Evolutionary conservation across 2,888 invertebrate genomes (phyloP).

Genomic region (Acanthoscelides obtectus): DNA sequence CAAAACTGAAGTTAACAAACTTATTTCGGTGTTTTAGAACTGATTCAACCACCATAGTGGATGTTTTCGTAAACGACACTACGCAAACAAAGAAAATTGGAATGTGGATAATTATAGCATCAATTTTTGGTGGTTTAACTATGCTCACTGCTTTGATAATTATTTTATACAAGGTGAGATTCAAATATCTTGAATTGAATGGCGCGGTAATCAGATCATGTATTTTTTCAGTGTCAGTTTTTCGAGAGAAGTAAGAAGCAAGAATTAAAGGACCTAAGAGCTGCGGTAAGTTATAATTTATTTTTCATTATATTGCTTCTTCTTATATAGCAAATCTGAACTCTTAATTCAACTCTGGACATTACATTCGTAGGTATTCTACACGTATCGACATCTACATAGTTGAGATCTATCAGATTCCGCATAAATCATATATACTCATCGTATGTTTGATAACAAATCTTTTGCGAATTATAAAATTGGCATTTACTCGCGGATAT

Average conservation of each 20-base stretch:
- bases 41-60: conserved; percentile 35
- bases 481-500: no score
- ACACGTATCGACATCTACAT: no score
- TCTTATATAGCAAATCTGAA: no score
- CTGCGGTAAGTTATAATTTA: conserved; percentile 31
- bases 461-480: no score
- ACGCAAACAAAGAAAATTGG: conserved; percentile 31
- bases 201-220: neutral
- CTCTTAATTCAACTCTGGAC: no score
- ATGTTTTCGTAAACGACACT: conserved; percentile 41
- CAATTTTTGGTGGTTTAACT: conserved; percentile 46
- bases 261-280: conserved; percentile 47
- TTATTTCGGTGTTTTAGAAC: conserved; percentile 18
- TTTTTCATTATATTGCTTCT: neutral
- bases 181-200: neutral
- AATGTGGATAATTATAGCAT: conserved; percentile 48
- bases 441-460: no score
- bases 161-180: conserved; percentile 37
- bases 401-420: no score
- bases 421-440: no score
- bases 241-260: conserved; percentile 49
- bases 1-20: neutral
- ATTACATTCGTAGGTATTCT: no score
- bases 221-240: conserved; percentile 46
- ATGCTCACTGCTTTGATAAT: conserved; percentile 44